Evolutionary conservation across 2,797 vertebrate genomes (phyloP).

Genomic region (Leucoraja ocellata): DNA sequence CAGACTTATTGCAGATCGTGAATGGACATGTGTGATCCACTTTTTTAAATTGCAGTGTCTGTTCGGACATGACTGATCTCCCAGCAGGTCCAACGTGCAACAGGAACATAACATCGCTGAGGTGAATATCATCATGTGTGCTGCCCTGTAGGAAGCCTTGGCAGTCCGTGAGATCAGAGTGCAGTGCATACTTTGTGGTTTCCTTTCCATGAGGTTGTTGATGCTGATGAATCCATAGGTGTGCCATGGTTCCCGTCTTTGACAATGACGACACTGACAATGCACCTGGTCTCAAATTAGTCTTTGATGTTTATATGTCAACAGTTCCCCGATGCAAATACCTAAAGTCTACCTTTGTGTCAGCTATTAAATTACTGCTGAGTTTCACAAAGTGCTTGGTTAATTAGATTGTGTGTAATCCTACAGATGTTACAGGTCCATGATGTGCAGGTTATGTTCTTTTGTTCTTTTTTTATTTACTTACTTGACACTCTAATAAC

Average conservation of each 20-base stretch:
- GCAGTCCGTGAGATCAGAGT: slow-evolving; percentile 1
- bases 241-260: neutral
- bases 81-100: neutral
- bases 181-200: neutral
- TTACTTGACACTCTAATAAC: neutral
- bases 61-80: slow-evolving; percentile 12
- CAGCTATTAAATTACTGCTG: neutral
- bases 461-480: neutral
- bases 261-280: neutral
- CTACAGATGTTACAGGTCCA: neutral
- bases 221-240: neutral
- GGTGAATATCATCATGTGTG: slow-evolving; percentile 9
- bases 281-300: neutral
- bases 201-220: neutral
- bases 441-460: slow-evolving; percentile 4
- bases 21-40: slow-evolving; percentile 13
- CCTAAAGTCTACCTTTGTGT: neutral
- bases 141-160: neutral
- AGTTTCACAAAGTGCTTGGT: neutral
- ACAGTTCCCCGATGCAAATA: neutral
- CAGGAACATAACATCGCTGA: neutral
- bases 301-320: neutral
- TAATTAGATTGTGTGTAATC: neutral
- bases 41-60: neutral
- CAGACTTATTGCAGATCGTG: neutral